Evolutionary conservation across 2,888 invertebrate species (phyloP), one percentile per base, ranked within the genome.

Genomic region (Callyntrura guangdongensis): DNA sequence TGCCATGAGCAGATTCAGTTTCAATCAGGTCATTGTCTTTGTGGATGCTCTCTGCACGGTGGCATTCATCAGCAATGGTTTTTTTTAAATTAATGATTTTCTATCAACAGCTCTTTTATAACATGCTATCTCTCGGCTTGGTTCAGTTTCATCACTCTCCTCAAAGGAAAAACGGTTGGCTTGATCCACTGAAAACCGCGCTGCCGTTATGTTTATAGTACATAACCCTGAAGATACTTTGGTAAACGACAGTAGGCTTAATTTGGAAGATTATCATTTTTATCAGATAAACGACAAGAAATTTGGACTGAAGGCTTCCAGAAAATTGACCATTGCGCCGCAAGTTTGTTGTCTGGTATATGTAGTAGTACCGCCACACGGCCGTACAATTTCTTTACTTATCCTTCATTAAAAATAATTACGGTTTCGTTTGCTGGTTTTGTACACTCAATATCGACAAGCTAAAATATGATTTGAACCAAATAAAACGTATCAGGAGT

Each of bases 21-120:
- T 87, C 87, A 87, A 64, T 87, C 81, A 81, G 87, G 87, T 87
- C 87, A 87, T 79, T 87, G 87, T 87, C 87, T 87, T 77, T 61
- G 56, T n/a, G 56, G 36, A 17, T 14, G n/a, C 45, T 22, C 86
- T 86, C 86, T 47, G 86, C 22, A 77, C 77, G 77, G 77, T 86
- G 86, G 64, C 86, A 86, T 86, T 64, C 72, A 47, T 74, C 72
- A 74, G 11, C 14, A 47, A 47, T n/a, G n/a, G n/a, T n/a, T n/a
- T n/a, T n/a, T n/a, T n/a, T n/a, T n/a, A n/a, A n/a, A 61, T 69
- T 36, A 69, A 69, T 36, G 69, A 36, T 36, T 69, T 69, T 69
- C 36, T 5, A 69, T 69, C 69, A 36, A 36, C 6, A 25, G 22
- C 11, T n/a, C n/a, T n/a, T n/a, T n/a, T n/a, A n/a, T n/a, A n/a